Evolutionary conservation across 2,888 invertebrate species (phyloP).

Genomic region (Scaptomyza polygonia): DNA sequence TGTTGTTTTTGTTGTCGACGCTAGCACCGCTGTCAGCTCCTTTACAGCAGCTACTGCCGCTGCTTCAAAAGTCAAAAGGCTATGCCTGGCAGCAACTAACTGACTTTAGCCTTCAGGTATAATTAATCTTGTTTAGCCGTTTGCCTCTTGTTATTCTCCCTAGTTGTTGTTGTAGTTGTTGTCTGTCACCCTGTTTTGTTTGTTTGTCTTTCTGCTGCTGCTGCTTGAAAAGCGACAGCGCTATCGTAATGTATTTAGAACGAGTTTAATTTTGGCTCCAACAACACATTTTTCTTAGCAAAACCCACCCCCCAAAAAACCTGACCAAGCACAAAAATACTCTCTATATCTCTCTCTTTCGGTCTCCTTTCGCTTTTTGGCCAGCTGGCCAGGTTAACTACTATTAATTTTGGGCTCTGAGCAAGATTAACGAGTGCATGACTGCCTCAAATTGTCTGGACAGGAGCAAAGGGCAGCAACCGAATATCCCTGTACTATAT

Average conservation of each 20-base stretch:
- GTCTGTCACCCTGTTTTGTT: slow-evolving; percentile 67
- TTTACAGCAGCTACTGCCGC: slow-evolving; percentile 22
- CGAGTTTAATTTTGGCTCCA: slow-evolving; percentile 75
- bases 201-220: slow-evolving; percentile 57
- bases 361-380: background rate
- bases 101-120: slow-evolving; percentile 81
- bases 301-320: slow-evolving; percentile 29
- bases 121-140: slow-evolving; percentile 83
- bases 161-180: slow-evolving; percentile 11
- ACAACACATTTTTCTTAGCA: slow-evolving; percentile 74
- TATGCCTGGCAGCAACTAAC: slow-evolving; percentile 68
- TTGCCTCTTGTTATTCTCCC: slow-evolving; percentile 24
- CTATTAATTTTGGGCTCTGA: slow-evolving; percentile 81
- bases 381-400: slow-evolving; percentile 73
- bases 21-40: slow-evolving; percentile 11
- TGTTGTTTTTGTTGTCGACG: slow-evolving; percentile 1
- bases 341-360: background rate
- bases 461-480: background rate
- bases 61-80: slow-evolving; percentile 73
- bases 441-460: slow-evolving; percentile 79
- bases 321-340: slow-evolving; percentile 27
- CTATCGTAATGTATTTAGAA: slow-evolving; percentile 76
- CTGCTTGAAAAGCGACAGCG: slow-evolving; percentile 52
- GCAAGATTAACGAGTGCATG: slow-evolving; percentile 82
- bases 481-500: background rate